A percentile compares a stretch with the other conserved stretches of the same genome.
Conservation (phyloP, 2,113 vertebrate species). For the Xenus cinereus region DNA sequence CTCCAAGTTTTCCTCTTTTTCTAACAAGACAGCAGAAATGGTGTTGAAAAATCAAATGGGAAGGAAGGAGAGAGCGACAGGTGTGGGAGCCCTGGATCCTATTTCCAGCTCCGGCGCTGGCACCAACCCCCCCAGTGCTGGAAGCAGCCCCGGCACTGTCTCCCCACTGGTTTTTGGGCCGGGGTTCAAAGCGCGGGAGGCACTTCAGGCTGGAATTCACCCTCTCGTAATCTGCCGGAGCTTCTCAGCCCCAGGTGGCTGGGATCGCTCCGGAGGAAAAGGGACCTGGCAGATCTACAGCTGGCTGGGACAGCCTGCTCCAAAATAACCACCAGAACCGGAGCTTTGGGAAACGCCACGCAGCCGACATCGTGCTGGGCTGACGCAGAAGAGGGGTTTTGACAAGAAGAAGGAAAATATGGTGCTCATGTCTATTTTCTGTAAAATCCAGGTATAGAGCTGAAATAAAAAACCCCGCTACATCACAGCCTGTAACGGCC, state of each 20-base stretch:
- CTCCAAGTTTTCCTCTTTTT: not conserved
- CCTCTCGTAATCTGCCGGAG: not conserved
- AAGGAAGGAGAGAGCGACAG: not conserved
- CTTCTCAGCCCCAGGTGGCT: not conserved
- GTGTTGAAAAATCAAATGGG: not conserved
- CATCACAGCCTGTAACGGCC: not conserved
- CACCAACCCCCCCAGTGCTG: not conserved
- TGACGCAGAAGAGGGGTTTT: not conserved
- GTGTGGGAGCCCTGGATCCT: not conserved
- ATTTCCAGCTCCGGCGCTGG: not conserved
- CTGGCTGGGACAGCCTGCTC: not conserved
- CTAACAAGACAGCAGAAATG: not conserved
- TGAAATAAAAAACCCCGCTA: not conserved
- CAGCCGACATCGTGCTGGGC: not conserved
- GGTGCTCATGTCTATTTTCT: not conserved
- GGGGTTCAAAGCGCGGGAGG: not conserved
- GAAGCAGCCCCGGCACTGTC: not conserved
- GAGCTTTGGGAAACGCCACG: not conserved
- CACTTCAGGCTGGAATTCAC: not conserved
- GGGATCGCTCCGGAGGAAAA: not conserved
- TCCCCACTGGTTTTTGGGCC: not conserved
- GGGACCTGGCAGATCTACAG: not conserved
- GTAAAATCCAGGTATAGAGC: not conserved
- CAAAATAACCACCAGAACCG: fast-evolving
- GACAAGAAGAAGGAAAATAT: not conserved